These are phyloP conservation scores for Rhagonycha fulva DNA, from an alignment of 2,888 invertebrate genomes.

Conservation along the genomic window DNA sequence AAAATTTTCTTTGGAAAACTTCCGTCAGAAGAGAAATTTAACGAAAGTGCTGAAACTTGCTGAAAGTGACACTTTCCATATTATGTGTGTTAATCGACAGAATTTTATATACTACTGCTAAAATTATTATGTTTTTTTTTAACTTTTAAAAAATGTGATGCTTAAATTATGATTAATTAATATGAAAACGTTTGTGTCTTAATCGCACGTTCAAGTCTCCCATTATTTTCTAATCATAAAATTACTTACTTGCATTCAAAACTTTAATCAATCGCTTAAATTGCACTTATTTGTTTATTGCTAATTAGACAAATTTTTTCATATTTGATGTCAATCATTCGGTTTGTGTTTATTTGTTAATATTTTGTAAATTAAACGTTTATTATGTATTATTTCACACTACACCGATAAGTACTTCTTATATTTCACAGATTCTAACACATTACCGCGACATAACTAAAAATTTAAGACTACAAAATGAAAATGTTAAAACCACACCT, in stretches of 20 bases:
- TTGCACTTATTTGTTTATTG: constrained; percentile 2
- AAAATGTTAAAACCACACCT: constrained; percentile 42
- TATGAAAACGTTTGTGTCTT: not conserved
- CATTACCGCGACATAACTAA: constrained; percentile 51
- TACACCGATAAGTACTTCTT: constrained; percentile 55
- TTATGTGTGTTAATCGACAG: not conserved
- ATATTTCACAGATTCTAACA: constrained; percentile 51
- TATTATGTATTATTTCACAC: constrained; percentile 57
- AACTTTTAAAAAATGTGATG: no score
- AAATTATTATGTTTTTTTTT: no score
- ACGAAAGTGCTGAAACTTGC: not conserved
- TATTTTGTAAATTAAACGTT: constrained; percentile 54
- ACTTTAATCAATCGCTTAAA: not conserved
- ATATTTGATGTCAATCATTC: constrained; percentile 44
- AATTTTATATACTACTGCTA: not conserved
- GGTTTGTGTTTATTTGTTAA: constrained; percentile 48
- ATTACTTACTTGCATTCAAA: not conserved
- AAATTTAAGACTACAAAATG: constrained; percentile 47
- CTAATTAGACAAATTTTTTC: constrained; percentile 19
- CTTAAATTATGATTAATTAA: not conserved
- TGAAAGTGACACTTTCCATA: not conserved
- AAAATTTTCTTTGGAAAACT: not conserved
- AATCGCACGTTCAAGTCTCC: not conserved
- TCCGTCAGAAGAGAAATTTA: not conserved
- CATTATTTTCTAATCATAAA: not conserved